Evolutionary conservation across 2,113 vertebrate species (phyloP).

Genomic region (Crotalus horridus): DNA sequence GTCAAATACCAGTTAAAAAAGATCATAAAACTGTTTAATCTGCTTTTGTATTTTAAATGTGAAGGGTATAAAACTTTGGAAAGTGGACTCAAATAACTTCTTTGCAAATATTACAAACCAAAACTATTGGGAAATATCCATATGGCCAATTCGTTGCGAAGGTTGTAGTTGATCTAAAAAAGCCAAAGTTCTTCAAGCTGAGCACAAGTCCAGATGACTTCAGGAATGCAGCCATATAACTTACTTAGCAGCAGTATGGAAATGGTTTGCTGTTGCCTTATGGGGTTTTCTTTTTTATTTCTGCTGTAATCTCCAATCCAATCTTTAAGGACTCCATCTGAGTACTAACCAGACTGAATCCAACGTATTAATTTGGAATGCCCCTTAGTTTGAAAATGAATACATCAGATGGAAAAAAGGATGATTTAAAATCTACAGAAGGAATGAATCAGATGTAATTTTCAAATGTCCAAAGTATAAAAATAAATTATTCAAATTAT

Average conservation of each 20-base stretch:
- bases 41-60: background rate
- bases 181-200: background rate
- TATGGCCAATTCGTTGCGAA: slow-evolving; percentile 16
- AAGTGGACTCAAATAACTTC: slow-evolving; percentile 18
- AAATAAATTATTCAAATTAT: slow-evolving; percentile 29
- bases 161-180: background rate
- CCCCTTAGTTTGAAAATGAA: slow-evolving; percentile 36
- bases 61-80: slow-evolving; percentile 22
- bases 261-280: background rate
- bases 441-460: slow-evolving; percentile 40
- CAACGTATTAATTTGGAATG: background rate
- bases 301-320: background rate
- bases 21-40: background rate
- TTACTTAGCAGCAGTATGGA: background rate
- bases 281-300: background rate
- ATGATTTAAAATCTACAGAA: slow-evolving; percentile 44
- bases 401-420: background rate
- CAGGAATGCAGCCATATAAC: background rate
- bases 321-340: background rate
- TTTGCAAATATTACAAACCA: background rate
- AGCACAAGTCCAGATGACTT: background rate
- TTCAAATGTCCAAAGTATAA: slow-evolving; percentile 54
- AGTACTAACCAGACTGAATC: background rate
- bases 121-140: background rate
- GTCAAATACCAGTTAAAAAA: background rate